Percentiles rank a stretch among this genome's conserved stretches.
Evolutionary conservation across 2,888 invertebrate genomes (phyloP).

Genomic region (Odontocolon sp.): DNA sequence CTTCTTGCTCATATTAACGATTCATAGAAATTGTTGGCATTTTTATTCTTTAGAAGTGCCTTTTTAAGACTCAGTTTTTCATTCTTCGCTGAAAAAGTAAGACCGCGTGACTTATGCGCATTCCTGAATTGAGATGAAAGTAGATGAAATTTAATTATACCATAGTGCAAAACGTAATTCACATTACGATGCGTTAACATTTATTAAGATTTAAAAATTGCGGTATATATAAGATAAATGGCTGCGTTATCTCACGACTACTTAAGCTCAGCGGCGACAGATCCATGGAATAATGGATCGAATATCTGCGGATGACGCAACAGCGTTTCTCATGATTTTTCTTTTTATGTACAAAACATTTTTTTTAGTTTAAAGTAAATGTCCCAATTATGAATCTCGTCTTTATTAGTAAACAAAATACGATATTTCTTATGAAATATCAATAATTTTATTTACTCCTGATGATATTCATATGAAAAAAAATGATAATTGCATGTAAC

Average conservation of each 20-base stretch:
- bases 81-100: slow-evolving; percentile 31
- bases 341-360: too few species aligned
- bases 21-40: slow-evolving; percentile 25
- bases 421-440: too few species aligned
- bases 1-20: neutral
- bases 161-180: neutral
- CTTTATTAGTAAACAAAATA: too few species aligned
- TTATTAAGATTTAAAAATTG: neutral
- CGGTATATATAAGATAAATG: neutral
- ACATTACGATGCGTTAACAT: neutral
- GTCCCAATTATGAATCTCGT: too few species aligned
- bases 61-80: slow-evolving; percentile 48
- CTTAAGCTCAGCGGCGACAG: too few species aligned
- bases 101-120: neutral
- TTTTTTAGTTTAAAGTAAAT: too few species aligned
- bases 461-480: too few species aligned
- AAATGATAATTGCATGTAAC: too few species aligned
- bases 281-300: too few species aligned
- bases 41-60: slow-evolving; percentile 58
- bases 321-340: too few species aligned
- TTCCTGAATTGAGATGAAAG: slow-evolving; percentile 24
- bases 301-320: too few species aligned
- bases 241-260: neutral
- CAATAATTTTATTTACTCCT: too few species aligned
- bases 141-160: slow-evolving; percentile 1